These are phyloP conservation scores for Ciconia stormi DNA, from an alignment of 2,113 vertebrate genomes.

Conservation along the genomic window DNA sequence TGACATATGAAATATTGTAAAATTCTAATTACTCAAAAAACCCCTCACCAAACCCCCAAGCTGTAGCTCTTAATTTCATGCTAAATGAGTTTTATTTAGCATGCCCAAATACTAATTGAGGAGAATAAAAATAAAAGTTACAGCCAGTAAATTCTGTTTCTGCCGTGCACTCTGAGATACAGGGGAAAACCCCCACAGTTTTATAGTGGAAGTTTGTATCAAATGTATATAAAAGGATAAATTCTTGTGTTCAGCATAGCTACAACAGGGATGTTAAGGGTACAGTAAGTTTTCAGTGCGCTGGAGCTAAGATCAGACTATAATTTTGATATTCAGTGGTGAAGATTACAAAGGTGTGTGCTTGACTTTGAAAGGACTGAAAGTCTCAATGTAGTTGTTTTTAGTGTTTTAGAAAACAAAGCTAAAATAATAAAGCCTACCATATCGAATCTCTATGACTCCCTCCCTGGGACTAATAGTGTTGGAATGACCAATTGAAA, in stretches of 20 bases:
- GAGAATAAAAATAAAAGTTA: not conserved
- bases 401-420: not conserved
- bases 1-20: not conserved
- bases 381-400: not conserved
- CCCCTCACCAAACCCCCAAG: not conserved
- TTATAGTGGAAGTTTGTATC: not conserved
- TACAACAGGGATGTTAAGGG: not conserved
- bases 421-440: not conserved
- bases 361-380: not conserved
- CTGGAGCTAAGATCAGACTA: not conserved
- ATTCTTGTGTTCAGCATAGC: not conserved
- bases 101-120: not conserved
- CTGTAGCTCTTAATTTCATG: not conserved
- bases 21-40: not conserved
- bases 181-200: not conserved
- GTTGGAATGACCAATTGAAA: not conserved
- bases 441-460: not conserved
- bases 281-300: not conserved
- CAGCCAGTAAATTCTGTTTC: not conserved
- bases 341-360: not conserved
- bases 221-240: not conserved
- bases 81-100: not conserved
- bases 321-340: not conserved
- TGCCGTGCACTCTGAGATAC: accelerated
- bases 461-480: not conserved